Evolutionary conservation across 2,888 invertebrate genomes (phyloP).

Genomic region (Venusia cambrica): DNA sequence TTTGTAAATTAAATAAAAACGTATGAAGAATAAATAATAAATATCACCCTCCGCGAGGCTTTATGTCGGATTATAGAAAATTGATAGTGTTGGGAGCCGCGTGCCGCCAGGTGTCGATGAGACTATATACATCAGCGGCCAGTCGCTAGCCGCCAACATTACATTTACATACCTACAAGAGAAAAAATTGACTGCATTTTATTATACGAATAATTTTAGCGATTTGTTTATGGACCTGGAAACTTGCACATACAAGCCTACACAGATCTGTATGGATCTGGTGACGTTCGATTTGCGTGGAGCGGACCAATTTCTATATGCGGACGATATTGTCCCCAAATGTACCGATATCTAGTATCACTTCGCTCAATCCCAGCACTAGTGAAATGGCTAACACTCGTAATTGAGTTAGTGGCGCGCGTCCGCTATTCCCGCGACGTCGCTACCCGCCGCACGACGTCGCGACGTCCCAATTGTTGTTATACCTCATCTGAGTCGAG

Average conservation of each 20-base stretch:
- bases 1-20: conserved; percentile 10
- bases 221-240: too few relatives aligned
- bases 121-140: too few relatives aligned
- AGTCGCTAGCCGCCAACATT: too few relatives aligned
- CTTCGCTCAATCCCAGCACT: conserved; percentile 45
- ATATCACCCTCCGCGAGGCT: conserved; percentile 40
- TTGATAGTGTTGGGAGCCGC: conserved; percentile 33
- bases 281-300: too few relatives aligned
- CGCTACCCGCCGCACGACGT: conserved; percentile 43
- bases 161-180: too few relatives aligned
- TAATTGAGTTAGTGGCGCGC: conserved; percentile 76
- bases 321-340: conserved; percentile 7
- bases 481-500: conserved; percentile 5
- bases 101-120: too few relatives aligned
- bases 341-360: conserved; percentile 35
- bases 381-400: conserved; percentile 73
- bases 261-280: too few relatives aligned
- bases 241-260: too few relatives aligned
- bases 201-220: too few relatives aligned
- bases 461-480: too few relatives aligned
- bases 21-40: conserved; percentile 43
- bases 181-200: too few relatives aligned
- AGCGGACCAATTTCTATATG: too few relatives aligned
- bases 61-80: conserved; percentile 56
- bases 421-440: conserved; percentile 67